These are phyloP conservation scores for Otolemur crassicaudatus DNA, from an alignment of 2,797 vertebrate genomes.

Conservation along the genomic window DNA sequence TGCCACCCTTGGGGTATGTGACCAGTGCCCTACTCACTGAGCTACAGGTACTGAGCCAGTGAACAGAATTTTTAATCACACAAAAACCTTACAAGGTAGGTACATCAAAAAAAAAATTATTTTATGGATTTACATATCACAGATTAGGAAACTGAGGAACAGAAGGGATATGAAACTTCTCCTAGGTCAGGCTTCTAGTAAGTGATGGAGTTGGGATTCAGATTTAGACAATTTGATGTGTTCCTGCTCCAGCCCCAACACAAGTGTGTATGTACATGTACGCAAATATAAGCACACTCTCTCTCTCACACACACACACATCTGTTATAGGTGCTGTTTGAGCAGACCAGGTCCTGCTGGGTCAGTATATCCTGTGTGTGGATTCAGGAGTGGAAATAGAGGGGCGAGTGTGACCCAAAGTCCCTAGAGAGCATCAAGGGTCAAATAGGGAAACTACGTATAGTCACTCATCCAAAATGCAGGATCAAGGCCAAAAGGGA, in stretches of 20 bases:
- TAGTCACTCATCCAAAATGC: slow-evolving; percentile 9
- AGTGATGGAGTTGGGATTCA: neutral
- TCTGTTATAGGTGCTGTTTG: neutral
- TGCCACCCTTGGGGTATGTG: too few species aligned
- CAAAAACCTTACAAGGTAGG: neutral
- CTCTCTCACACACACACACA: neutral
- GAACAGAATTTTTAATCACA: neutral
- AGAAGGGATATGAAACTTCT: neutral
- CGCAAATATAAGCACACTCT: neutral
- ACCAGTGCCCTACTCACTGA: too few species aligned
- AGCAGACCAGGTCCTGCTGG: neutral
- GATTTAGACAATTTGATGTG: neutral
- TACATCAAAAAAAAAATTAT: neutral
- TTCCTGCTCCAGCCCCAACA: neutral
- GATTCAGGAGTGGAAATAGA: neutral
- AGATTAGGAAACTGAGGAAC: neutral
- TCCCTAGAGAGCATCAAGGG: slow-evolving; percentile 39
- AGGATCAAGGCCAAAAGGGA: neutral
- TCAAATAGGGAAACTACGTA: slow-evolving; percentile 35
- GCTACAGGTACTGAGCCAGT: neutral
- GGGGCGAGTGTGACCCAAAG: neutral
- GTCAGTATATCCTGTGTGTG: neutral
- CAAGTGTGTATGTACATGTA: neutral
- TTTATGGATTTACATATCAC: neutral
- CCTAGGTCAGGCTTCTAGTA: neutral